A percentile compares a stretch with the other conserved stretches of the same genome.
These are phyloP conservation scores for Vannuccia rotundouncinata DNA, from an alignment of 2,888 invertebrate genomes.

Conservation along the genomic window DNA sequence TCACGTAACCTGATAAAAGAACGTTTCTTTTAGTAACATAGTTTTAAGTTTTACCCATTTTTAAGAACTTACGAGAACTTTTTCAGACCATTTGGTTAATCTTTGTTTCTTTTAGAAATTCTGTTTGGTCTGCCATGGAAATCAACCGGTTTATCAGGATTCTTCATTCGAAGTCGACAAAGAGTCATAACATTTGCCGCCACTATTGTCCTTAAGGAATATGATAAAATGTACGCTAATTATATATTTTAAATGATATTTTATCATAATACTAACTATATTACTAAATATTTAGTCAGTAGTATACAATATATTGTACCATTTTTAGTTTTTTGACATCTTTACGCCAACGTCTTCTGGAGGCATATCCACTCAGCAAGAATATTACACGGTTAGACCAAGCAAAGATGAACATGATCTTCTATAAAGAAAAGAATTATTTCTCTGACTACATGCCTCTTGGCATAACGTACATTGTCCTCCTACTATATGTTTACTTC, in stretches of 20 bases:
- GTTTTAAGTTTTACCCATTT: too few species aligned
- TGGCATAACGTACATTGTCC: conserved; percentile 71
- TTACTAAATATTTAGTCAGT: too few species aligned
- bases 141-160: conserved; percentile 80
- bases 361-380: background rate
- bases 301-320: background rate
- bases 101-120: conserved; percentile 63
- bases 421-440: conserved; percentile 45
- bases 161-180: conserved; percentile 74
- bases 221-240: conserved; percentile 69
- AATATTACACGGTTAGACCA: background rate
- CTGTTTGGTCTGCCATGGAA: conserved; percentile 82
- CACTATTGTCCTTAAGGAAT: conserved; percentile 74
- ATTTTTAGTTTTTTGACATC: background rate
- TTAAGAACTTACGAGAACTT: too few species aligned
- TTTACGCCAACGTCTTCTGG: background rate
- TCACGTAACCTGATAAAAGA: too few species aligned
- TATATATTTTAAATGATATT: too few species aligned
- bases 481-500: conserved; percentile 87
- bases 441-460: conserved; percentile 65
- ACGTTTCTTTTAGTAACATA: too few species aligned
- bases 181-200: conserved; percentile 81
- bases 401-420: background rate
- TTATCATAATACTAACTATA: too few species aligned
- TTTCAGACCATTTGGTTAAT: too few species aligned